Evolutionary conservation across 1,140 invertebrate species (phyloP), one percentile per base, ranked within the genome.

Genomic region (Littorina saxatilis): DNA sequence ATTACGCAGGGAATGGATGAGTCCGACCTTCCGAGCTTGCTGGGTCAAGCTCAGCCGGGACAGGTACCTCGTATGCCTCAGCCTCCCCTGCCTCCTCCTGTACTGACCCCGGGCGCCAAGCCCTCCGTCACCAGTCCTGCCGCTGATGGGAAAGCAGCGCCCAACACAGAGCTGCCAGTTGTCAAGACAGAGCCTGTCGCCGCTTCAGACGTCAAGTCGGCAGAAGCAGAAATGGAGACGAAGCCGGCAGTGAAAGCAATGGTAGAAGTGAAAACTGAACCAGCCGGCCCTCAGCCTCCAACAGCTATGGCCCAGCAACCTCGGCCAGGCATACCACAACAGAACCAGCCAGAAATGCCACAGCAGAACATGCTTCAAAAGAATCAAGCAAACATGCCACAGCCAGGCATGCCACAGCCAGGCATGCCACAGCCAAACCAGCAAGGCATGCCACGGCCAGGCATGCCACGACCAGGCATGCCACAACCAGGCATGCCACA

Each of bases 1-100:
- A 77, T 90, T 11, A 86, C 87, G 11, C 77, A 77, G 29, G 72
- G 77, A 27, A 75, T 80, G 83, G 85, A 85, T 68, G 82, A 80
- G 15, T 66, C 82, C 17, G 63, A 61, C 50, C 43, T 47, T 47
- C n/a, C n/a, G n/a, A 27, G 29, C 29, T 61, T 55, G 40, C 20
- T 73, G 32, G 40, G 55, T 37, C 27, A n/a, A 2, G 27, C 58
- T 40, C 88, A 86, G 15, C 79, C 86, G 7, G 73, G 82, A 35
- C 85, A 52, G 47, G 40, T 70, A n/a, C 77, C 70, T 4, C 27
- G 43, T 39, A 66, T 79, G 77, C 61, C 29, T 37, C 63, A 43
- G 37, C 70, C 70, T 29, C 70, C 40, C 7, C 70, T 73, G 4
- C 68, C 68, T 23, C 72, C 72, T 50, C 66, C 75, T 40, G 32